These are phyloP conservation scores for Conistra vaccinii DNA, from an alignment of 2,888 invertebrate species.

Conservation along the genomic window DNA sequence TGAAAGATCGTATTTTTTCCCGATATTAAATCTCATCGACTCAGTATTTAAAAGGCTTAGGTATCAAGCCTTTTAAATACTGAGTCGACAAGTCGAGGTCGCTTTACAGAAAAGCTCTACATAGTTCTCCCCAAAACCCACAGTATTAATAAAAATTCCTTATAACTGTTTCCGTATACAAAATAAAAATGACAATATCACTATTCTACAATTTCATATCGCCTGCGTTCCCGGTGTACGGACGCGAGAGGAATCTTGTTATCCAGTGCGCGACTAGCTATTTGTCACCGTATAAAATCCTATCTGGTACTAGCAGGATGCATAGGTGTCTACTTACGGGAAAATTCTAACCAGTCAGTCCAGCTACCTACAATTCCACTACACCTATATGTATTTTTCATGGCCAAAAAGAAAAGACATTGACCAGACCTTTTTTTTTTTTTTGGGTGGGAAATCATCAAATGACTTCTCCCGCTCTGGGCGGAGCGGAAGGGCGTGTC, in stretches of 20 bases:
- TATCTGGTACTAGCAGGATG: constrained; percentile 32
- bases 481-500: no score
- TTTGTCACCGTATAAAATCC: constrained; percentile 57
- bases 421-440: no score
- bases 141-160: constrained; percentile 1
- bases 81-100: neutral
- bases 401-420: neutral
- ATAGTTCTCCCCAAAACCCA: neutral
- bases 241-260: constrained; percentile 52
- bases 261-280: constrained; percentile 43
- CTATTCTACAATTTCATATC: constrained; percentile 47
- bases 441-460: no score
- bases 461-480: no score
- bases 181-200: constrained; percentile 35
- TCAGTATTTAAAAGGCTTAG: no score
- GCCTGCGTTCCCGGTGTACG: constrained; percentile 11
- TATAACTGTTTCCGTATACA: neutral
- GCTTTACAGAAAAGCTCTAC: neutral
- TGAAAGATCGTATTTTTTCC: no score
- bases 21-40: neutral
- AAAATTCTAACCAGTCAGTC: constrained; percentile 22
- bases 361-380: neutral
- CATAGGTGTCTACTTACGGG: constrained; percentile 26
- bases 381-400: constrained; percentile 15
- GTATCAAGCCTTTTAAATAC: neutral